Evolutionary conservation across 2,797 vertebrate genomes (phyloP).

Genomic region (Pangasius krempfi): DNA sequence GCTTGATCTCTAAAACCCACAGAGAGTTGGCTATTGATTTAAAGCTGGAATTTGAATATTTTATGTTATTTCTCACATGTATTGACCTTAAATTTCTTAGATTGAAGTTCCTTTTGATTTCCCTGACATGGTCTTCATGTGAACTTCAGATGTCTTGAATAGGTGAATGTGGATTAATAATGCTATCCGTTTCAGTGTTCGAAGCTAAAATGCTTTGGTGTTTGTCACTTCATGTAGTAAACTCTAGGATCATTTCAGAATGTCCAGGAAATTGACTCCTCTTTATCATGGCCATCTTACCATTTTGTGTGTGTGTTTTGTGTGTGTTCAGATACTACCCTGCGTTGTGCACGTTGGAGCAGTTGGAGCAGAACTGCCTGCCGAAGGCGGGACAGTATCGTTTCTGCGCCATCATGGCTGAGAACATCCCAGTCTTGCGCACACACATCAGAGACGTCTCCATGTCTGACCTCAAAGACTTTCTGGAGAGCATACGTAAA

Average conservation of each 20-base stretch:
- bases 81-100: not conserved
- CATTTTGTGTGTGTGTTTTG: slow-evolving; percentile 23
- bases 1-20: slow-evolving; percentile 31
- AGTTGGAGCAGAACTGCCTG: slow-evolving; percentile 88
- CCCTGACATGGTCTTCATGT: not conserved
- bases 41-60: not conserved
- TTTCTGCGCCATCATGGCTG: slow-evolving; percentile 93
- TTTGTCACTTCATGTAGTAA: not conserved
- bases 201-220: not conserved
- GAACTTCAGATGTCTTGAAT: not conserved
- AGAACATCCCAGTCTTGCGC: slow-evolving; percentile 88
- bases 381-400: slow-evolving; percentile 91
- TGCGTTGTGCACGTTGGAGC: slow-evolving; percentile 89
- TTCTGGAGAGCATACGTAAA: slow-evolving; percentile 97
- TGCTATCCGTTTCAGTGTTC: not conserved
- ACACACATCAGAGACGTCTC: slow-evolving; percentile 91
- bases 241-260: not conserved
- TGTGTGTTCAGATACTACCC: slow-evolving; percentile 86
- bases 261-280: not conserved
- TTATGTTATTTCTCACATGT: not conserved
- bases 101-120: not conserved
- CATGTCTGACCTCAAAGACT: slow-evolving; percentile 95
- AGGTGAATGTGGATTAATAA: not conserved
- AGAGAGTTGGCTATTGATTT: slow-evolving; percentile 2
- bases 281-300: not conserved